phyloP scores from a whole-genome alignment of 2,113 vertebrate species.

The Oreochromis spilurus region DNA sequence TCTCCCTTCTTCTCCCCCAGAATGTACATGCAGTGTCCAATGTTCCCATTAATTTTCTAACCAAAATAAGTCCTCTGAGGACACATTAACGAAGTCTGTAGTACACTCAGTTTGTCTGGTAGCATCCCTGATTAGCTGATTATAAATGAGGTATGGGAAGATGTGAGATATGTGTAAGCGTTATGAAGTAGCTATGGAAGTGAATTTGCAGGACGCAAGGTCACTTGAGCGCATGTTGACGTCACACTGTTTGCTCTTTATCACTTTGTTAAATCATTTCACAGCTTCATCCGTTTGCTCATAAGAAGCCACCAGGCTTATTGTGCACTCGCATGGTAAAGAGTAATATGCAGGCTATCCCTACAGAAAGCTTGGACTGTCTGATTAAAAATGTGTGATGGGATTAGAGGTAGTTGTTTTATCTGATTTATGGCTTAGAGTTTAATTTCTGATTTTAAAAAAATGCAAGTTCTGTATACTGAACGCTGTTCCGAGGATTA shows the following conservation, averaged over 20 bases:
- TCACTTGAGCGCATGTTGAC: background rate
- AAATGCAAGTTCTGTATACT: conserved; percentile 73
- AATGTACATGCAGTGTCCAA: background rate
- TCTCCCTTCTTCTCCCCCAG: background rate
- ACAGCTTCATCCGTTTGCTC: background rate
- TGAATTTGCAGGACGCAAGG: background rate
- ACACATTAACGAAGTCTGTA: background rate
- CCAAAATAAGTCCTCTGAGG: background rate
- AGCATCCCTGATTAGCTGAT: background rate
- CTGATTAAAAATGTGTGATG: background rate
- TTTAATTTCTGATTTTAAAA: conserved; percentile 16
- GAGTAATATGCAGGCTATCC: conserved; percentile 16
- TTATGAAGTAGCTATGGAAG: background rate
- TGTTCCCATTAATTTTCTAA: background rate
- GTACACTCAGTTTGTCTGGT: background rate
- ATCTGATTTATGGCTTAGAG: conserved; percentile 17
- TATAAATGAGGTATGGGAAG: background rate
- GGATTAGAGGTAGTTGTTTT: background rate
- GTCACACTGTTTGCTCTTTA: background rate
- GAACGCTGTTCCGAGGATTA: conserved; percentile 72
- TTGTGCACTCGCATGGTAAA: conserved; percentile 31
- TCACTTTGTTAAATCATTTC: conserved; percentile 1
- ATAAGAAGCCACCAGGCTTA: background rate
- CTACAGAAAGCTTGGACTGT: background rate
- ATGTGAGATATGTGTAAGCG: background rate